Base-by-base conservation (phyloP, 1,140 invertebrate genomes). In the Episyrphus balteatus region DNA sequence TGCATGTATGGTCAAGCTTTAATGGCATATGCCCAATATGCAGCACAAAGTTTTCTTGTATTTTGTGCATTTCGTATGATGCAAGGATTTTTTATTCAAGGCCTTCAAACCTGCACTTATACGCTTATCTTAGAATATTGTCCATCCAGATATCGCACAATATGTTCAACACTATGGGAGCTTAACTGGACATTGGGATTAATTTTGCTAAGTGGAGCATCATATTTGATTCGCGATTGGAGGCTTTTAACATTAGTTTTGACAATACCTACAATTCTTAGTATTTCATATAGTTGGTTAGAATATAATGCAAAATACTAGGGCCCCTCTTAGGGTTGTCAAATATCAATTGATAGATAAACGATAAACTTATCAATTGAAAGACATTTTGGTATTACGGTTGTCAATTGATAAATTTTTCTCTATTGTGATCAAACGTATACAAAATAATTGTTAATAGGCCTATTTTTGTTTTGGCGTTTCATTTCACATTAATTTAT, bases 21-120 rank as follows among this genome's bases (percentile, higher is more conserved):
- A 8, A 37, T 33, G 11, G 18, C 44, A n/a, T 5, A 37, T 11
- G 33, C 8, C 11, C 17, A 30, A 14, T 46, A 46, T 38, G 36
- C 12, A 12, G 3, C 34, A 33, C 6, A 3, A 6, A 46, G 33
- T 30, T 38, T 37, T 17, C 8, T 10, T 5, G 15, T 37, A 6
- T 46, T 46, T 31, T 13, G 9, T 5, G 3, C 19, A 14, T 38
- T 46, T 21, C 44, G 44, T 46, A 7, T 46, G 18, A 17, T 14
- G 7, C 44, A 46, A 33, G 44, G 44, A n/a, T 46, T 46, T 32
- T 46, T 46, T 30, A 46, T 46, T 18, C 44, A 48, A 41, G 47
- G 47, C 17, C 26, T 48, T 17, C 47, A 42, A 26, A 42, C 26
- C 2, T 48, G 38, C 13, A 34, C 41, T 8, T 48, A 42, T 30